Percentiles rank a stretch among this genome's conserved stretches.
Conservation (phyloP, 1,140 invertebrate species). For the Zaprionus africanus region DNA sequence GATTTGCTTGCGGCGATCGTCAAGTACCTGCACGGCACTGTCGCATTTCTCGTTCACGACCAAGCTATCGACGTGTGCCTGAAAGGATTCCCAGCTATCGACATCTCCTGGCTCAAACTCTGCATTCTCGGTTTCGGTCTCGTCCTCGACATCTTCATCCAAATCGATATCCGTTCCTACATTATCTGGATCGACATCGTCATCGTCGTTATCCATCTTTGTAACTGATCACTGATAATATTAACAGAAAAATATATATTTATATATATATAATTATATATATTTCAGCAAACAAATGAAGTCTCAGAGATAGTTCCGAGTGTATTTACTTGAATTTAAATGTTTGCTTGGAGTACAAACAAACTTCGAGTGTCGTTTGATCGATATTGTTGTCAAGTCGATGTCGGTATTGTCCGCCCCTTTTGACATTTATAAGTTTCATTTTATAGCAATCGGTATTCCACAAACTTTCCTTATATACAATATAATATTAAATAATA, state of each 20-base stretch:
- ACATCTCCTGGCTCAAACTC: slow-evolving; percentile 22
- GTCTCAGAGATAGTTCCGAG: not conserved
- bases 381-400: slow-evolving; percentile 21
- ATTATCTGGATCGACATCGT: slow-evolving; percentile 57
- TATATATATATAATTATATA: not conserved
- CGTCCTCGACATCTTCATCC: slow-evolving; percentile 26
- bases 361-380: slow-evolving; percentile 1
- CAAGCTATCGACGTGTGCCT: slow-evolving; percentile 57
- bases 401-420: not conserved
- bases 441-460: not conserved
- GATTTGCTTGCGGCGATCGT: slow-evolving; percentile 48
- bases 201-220: slow-evolving; percentile 37
- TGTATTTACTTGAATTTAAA: not conserved
- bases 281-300: not conserved
- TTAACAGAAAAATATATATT: slow-evolving; percentile 11
- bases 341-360: not conserved
- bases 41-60: slow-evolving; percentile 56
- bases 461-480: not conserved
- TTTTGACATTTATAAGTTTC: not conserved
- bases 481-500: not conserved
- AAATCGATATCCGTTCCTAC: slow-evolving; percentile 21
- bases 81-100: slow-evolving; percentile 65
- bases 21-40: slow-evolving; percentile 37
- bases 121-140: slow-evolving; percentile 24
- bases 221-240: not conserved